Percentiles rank a stretch among this genome's conserved stretches.
These are phyloP conservation scores for Hylaeus anthracinus DNA, from an alignment of 1,140 invertebrate species.

Conservation along the genomic window DNA sequence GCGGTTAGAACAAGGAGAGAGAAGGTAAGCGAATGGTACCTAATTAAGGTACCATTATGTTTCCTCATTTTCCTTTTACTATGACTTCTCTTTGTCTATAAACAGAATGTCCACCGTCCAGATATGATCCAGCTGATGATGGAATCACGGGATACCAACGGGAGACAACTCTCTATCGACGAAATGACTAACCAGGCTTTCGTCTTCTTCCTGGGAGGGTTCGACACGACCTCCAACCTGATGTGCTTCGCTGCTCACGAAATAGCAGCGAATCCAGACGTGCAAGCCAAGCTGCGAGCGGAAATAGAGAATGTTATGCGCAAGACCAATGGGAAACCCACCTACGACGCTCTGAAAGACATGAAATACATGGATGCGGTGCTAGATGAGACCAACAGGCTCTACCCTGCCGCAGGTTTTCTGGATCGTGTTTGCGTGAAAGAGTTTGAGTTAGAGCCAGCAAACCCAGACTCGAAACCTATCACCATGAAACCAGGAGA, in stretches of 20 bases:
- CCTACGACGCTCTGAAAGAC: constrained; percentile 33
- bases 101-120: constrained; percentile 23
- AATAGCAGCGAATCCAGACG: constrained; percentile 13
- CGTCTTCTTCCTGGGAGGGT: constrained; percentile 40
- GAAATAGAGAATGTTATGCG: constrained; percentile 19
- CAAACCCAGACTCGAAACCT: background rate
- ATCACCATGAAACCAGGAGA: constrained; percentile 10
- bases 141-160: background rate
- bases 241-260: constrained; percentile 16
- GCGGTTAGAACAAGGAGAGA: constrained; percentile 18
- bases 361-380: constrained; percentile 49
- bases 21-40: background rate
- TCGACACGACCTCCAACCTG: background rate
- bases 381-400: constrained; percentile 21
- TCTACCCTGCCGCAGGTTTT: background rate
- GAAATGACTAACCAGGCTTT: constrained; percentile 50
- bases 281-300: constrained; percentile 9
- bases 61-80: too few species aligned
- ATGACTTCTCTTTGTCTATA: too few species aligned
- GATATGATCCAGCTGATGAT: constrained; percentile 56
- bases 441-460: constrained; percentile 30
- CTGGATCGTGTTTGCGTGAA: constrained; percentile 42
- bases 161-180: background rate
- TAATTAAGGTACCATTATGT: too few species aligned
- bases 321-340: background rate